A percentile compares a stretch with the other conserved stretches of the same genome.
Evolutionary conservation across 1,140 invertebrate genomes (phyloP).

Genomic region (Bombus waltoni): DNA sequence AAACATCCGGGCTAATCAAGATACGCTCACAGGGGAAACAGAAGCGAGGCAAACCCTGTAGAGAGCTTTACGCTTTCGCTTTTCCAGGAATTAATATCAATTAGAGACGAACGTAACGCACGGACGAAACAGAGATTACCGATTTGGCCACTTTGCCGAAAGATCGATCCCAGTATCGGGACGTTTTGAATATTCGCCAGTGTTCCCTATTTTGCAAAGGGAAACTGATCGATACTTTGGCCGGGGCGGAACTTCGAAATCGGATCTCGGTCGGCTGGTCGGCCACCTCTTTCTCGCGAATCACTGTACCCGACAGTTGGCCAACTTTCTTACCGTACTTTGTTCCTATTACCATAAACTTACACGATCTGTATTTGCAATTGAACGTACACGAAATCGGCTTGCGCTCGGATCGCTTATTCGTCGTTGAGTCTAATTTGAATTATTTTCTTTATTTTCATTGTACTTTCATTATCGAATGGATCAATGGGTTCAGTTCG

Average conservation of each 20-base stretch:
- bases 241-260: not conserved
- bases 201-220: not conserved
- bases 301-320: not conserved
- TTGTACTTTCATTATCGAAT: no score
- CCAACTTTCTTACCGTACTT: not conserved
- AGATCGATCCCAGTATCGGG: not conserved
- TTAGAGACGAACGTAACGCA: not conserved
- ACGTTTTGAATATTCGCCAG: not conserved
- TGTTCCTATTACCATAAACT: not conserved
- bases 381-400: not conserved
- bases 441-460: no score
- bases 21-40: not conserved
- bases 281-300: not conserved
- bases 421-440: not conserved
- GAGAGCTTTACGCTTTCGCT: not conserved
- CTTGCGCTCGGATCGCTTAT: no score
- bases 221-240: not conserved
- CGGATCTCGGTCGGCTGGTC: not conserved
- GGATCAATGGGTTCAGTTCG: no score
- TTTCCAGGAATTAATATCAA: not conserved
- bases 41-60: no score
- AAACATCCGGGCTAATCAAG: conserved; percentile 31
- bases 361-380: not conserved
- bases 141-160: not conserved
- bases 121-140: not conserved